Conservation (phyloP, 92 coral and sea anemone species). For the Pocillopora meandrina region DNA sequence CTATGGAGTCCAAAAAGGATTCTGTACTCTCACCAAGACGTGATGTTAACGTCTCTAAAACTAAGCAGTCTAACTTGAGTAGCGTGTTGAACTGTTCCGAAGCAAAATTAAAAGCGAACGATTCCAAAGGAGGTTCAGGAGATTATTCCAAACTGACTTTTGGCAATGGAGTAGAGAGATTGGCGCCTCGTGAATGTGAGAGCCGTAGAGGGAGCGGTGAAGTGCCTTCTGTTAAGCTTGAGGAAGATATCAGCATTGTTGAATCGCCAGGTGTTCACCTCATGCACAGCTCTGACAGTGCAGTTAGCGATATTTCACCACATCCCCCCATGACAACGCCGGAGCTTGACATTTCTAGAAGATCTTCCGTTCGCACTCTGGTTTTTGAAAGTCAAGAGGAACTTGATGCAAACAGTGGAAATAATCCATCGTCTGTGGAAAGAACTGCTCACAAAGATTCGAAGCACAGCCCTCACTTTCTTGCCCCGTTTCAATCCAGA, state of each 20-base stretch:
- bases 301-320: background rate
- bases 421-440: background rate
- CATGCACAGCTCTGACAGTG: background rate
- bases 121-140: background rate
- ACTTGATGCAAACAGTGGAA: background rate
- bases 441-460: background rate
- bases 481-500: constrained; percentile 22
- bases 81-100: background rate
- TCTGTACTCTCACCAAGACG: background rate
- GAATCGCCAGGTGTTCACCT: background rate
- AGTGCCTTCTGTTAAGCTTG: background rate
- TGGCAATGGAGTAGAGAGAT: background rate
- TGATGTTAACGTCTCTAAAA: background rate
- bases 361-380: constrained; percentile 22
- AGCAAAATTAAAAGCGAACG: background rate
- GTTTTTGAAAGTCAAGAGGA: constrained; percentile 16
- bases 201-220: background rate
- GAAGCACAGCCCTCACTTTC: constrained; percentile 4
- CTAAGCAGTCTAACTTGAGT: background rate
- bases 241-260: background rate
- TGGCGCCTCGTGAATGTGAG: background rate
- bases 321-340: constrained; percentile 31
- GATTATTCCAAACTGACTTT: background rate
- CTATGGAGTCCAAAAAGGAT: background rate
- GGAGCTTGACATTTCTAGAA: background rate